Conservation (phyloP, 2,113 vertebrate genomes). For the Picathartes gymnocephalus region DNA sequence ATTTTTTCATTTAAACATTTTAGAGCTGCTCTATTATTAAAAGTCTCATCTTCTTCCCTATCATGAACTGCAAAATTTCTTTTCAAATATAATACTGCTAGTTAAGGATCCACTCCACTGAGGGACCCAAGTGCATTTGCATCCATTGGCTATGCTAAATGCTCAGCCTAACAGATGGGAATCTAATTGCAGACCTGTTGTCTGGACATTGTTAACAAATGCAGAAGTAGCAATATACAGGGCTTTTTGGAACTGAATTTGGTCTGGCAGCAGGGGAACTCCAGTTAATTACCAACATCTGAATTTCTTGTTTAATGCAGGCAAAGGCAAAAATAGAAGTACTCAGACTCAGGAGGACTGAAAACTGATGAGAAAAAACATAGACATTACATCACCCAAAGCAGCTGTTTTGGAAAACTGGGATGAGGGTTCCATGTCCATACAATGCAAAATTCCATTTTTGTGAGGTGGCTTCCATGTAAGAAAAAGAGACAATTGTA, state of each 20-base stretch:
- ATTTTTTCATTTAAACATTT: not conserved
- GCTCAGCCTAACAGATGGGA: conserved; percentile 73
- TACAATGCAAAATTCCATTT: not conserved
- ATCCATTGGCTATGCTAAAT: conserved; percentile 56
- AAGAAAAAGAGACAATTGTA: not conserved
- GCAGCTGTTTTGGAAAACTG: not conserved
- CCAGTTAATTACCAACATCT: conserved; percentile 83
- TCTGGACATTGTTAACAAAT: conserved; percentile 77
- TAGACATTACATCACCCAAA: not conserved
- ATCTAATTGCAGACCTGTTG: conserved; percentile 79
- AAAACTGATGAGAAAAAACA: not conserved
- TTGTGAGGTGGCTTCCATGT: not conserved
- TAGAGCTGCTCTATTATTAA: not conserved
- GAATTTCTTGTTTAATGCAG: conserved; percentile 73
- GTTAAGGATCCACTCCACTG: conserved; percentile 40
- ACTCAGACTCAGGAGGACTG: not conserved
- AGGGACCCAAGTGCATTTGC: conserved; percentile 60
- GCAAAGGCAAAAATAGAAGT: conserved; percentile 40
- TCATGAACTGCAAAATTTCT: not conserved
- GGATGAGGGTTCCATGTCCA: not conserved
- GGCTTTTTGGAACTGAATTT: conserved; percentile 72
- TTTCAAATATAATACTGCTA: not conserved
- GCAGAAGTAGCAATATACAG: conserved; percentile 71
- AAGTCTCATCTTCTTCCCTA: not conserved
- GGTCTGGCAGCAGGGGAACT: conserved; percentile 74